Evolutionary conservation across 1,140 invertebrate species (phyloP), one percentile per base, ranked within the genome.

Genomic region (Drosophila orosa): DNA sequence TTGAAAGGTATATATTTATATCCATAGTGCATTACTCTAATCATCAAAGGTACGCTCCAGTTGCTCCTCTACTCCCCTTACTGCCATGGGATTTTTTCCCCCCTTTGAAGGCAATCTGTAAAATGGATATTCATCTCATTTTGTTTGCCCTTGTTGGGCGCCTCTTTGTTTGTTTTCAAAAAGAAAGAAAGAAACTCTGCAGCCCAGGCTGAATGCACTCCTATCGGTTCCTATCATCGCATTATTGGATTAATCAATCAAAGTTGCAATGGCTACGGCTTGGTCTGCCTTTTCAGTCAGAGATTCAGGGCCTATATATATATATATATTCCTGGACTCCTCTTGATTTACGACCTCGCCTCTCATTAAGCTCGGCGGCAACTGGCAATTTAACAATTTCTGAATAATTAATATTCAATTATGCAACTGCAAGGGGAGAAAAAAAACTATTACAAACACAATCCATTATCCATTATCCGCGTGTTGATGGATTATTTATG

Each of bases 351-450:
- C 80, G 57, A 9, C 40, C 44, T 35, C 24, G 27, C 19, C 10
- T 7, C 80, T 63, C 75, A 73, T 83, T 80, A 84, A 72, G 77
- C 44, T 3, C 59, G 40, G 6, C 59, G 40, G 6, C 27, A 27
- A 50, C 65, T 68, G 71, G 54, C 75, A 86, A 82, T 82, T 86
- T 86, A 87, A 87, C 76, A 87, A 77, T 87, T 89, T 87, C 72
- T 87, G 69, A 87, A 87, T 87, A 87, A 87, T 87, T 87, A 87
- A 87, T 87, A 89, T 89, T 87, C 84, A 86, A 86, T 86, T 86
- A 86, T 86, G 79, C 83, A 82, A 79, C 66, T 73, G 74, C 82
- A 80, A 77, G 63, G 67, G 75, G 31, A 8, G 25, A 19, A 22
- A 35, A 45, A 17, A 56, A 60, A 50, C 79, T 75, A 57, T 56